Conservation (phyloP, 1,140 invertebrate genomes). For the Orussus abietinus region DNA sequence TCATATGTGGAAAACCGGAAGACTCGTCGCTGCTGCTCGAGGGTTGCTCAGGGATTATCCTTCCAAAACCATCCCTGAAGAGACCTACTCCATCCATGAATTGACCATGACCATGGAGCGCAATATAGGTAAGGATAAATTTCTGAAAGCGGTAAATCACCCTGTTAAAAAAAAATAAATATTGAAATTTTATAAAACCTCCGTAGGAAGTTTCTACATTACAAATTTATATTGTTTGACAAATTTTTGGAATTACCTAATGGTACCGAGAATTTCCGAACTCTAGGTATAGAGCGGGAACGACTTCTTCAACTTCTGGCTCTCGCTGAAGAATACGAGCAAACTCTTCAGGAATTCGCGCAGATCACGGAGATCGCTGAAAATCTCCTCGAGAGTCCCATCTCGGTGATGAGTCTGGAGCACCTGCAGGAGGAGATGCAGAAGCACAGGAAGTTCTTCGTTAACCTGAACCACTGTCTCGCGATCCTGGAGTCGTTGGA, state of each 20-base stretch:
- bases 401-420: conserved; percentile 68
- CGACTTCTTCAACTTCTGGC: conserved; percentile 67
- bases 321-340: conserved; percentile 78
- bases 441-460: conserved; percentile 83
- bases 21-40: conserved; percentile 55
- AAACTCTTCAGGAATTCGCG: conserved; percentile 78
- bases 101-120: conserved; percentile 66
- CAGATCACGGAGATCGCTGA: conserved; percentile 81
- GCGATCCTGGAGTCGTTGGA: conserved; percentile 80
- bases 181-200: no score
- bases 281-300: conserved; percentile 70
- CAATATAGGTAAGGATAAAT: no score
- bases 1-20: conserved; percentile 51
- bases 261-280: no score
- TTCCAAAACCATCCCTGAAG: conserved; percentile 61
- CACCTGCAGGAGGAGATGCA: conserved; percentile 83
- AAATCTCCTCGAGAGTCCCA: conserved; percentile 68
- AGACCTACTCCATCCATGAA: conserved; percentile 63
- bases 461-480: conserved; percentile 79
- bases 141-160: no score
- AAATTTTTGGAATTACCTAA: no score
- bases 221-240: no score
- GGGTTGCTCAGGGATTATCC: conserved; percentile 62
- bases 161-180: no score
- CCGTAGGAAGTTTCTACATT: no score